Evolutionary conservation across 2,888 invertebrate species (phyloP).

Genomic region (Macrosiphum euphorbiae): DNA sequence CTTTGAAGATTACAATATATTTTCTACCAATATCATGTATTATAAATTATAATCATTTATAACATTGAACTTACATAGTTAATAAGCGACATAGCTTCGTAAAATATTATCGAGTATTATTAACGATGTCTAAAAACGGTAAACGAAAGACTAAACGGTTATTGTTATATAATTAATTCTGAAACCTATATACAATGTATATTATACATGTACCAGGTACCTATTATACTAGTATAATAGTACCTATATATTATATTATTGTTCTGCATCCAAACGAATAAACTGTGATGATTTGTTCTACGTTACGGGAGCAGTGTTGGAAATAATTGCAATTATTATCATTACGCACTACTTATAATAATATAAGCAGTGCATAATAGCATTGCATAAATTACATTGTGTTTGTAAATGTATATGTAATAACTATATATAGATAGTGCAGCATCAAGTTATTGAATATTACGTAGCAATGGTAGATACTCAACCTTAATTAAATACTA

Average conservation of each 20-base stretch:
- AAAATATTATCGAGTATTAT: not conserved
- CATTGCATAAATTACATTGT: not conserved
- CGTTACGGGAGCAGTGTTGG: not conserved
- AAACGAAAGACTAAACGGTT: not conserved
- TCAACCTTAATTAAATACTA: not conserved
- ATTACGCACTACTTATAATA: not conserved
- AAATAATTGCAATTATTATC: not conserved
- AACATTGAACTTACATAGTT: not conserved
- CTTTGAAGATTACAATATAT: not conserved
- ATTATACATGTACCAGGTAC: not conserved
- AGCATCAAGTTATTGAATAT: not conserved
- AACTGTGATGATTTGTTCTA: constrained; percentile 5
- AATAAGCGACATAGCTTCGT: not conserved
- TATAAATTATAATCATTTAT: no score
- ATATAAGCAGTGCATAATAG: not conserved
- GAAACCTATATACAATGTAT: not conserved
- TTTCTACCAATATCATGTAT: not conserved
- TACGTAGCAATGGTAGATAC: not conserved
- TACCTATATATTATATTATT: not conserved
- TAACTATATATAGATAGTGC: not conserved
- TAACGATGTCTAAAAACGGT: not conserved
- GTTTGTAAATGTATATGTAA: not conserved
- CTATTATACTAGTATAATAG: not conserved
- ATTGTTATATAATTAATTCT: constrained; percentile 34
- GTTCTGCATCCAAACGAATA: not conserved